Percentiles rank a stretch among this genome's conserved stretches.
These are phyloP conservation scores for Eudemis profundana DNA, from an alignment of 2,888 invertebrate genomes.

Conservation along the genomic window DNA sequence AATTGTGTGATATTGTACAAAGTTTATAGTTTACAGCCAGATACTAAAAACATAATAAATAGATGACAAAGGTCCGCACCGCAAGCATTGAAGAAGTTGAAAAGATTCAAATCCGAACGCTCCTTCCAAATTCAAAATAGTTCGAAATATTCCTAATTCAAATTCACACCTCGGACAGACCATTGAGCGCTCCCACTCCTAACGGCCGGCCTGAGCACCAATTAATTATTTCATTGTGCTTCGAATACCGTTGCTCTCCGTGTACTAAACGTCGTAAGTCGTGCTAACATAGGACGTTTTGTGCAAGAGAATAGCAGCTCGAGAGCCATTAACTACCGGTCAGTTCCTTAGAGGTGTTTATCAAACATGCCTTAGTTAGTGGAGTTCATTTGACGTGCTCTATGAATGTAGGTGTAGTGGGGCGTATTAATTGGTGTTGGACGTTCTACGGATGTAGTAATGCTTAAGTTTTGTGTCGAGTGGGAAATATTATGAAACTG, in stretches of 20 bases:
- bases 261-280: slow-evolving; percentile 10
- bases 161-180: slow-evolving; percentile 71
- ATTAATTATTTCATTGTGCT: slow-evolving; percentile 83
- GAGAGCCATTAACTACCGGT: slow-evolving; percentile 79
- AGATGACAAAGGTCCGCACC: too few species aligned
- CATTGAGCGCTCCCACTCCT: slow-evolving; percentile 61
- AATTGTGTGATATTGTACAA: too few species aligned
- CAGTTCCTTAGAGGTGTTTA: slow-evolving; percentile 83
- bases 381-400: slow-evolving; percentile 50
- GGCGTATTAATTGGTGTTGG: slow-evolving; percentile 45
- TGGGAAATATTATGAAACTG: neutral
- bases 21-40: too few species aligned
- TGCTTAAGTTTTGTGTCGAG: slow-evolving; percentile 6
- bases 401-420: slow-evolving; percentile 45
- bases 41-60: too few species aligned
- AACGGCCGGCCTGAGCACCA: slow-evolving; percentile 75
- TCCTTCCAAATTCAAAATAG: slow-evolving; percentile 60
- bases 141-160: slow-evolving; percentile 53
- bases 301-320: slow-evolving; percentile 47
- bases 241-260: slow-evolving; percentile 65
- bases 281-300: neutral
- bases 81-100: too few species aligned
- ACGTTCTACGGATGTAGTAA: slow-evolving; percentile 1
- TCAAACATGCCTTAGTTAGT: slow-evolving; percentile 71
- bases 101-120: slow-evolving; percentile 17